Evolutionary conservation across 2,113 vertebrate species (phyloP).

Genomic region (Archocentrus centrarchus): DNA sequence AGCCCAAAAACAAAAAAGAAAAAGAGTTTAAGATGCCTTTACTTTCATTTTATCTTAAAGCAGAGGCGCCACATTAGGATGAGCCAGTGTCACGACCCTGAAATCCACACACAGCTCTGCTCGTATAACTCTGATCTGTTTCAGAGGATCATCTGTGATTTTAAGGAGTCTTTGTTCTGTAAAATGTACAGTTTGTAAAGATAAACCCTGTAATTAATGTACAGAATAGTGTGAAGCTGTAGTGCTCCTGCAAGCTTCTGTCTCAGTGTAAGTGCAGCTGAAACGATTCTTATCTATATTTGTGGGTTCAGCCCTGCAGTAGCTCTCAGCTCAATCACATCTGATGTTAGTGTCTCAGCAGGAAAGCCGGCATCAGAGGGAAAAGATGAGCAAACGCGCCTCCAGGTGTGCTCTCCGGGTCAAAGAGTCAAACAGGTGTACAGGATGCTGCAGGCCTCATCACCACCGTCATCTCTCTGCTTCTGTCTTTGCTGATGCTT

Average conservation of each 20-base stretch:
- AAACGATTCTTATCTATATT: not conserved
- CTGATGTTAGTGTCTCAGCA: not conserved
- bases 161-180: not conserved
- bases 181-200: conserved; percentile 60
- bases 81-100: too few species aligned
- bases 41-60: not conserved
- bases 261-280: conserved; percentile 15
- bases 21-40: too few species aligned
- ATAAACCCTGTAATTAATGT: conserved; percentile 34
- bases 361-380: not conserved
- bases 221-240: conserved; percentile 2
- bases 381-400: not conserved
- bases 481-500: not conserved
- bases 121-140: not conserved
- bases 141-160: not conserved
- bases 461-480: not conserved
- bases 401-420: not conserved
- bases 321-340: not conserved
- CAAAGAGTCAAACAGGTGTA: not conserved
- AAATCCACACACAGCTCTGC: not conserved
- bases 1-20: too few species aligned
- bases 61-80: not conserved
- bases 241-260: conserved; percentile 5
- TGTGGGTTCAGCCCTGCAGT: not conserved
- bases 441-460: not conserved